Base-by-base conservation (phyloP, 2,113 vertebrate species). In the Microtus ochrogaster region DNA sequence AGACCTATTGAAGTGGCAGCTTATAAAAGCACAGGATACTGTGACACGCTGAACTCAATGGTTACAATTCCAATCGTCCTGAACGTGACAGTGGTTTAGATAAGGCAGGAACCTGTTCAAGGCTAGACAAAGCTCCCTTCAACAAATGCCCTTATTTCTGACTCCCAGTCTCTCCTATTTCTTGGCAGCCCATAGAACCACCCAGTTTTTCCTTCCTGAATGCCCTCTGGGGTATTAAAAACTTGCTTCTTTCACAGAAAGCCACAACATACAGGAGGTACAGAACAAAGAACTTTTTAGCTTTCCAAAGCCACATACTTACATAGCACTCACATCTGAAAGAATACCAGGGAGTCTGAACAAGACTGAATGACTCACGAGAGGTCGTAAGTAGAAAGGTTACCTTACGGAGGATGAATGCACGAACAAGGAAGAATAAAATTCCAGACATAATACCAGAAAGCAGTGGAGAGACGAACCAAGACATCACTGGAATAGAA, bases 381-480 rank as follows among this genome's bases (percentile, higher is more conserved):
- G 94, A 87, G 65, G 72, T 77, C 55, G 44, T 30, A 66, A 36
- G 6, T 41, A 95, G 66, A 90, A 82, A 65, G 33, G 97, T 98
- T 98, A 99, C 99, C 99, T 99, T 99, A 49, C 84, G 96, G 68
- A 99, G 99, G 84, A 99, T 99, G 98, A 99, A 99, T 97, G 97
- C 99, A 52, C 98, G 99, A 81, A 99, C 99, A 0, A 99, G 98
- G 98, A 99, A 99, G 98, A 99, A 99, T 52, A 99, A 98, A 96
- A 99, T 47, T 90, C 99, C 99, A 97, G 99, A 99, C 99, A 99
- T 99, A 94, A 99, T 98, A 77, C 99, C 99, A 0, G 99, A 99
- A 47, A 99, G 99, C 58, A 99, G 98, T 10, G 99, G 99, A 0
- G 99, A 99, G 94, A 99, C 98, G 98, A 99, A 99, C 99, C 99